These are phyloP conservation scores for Phataginus tetradactyla DNA, from an alignment of 2,797 vertebrate species.

Conservation along the genomic window DNA sequence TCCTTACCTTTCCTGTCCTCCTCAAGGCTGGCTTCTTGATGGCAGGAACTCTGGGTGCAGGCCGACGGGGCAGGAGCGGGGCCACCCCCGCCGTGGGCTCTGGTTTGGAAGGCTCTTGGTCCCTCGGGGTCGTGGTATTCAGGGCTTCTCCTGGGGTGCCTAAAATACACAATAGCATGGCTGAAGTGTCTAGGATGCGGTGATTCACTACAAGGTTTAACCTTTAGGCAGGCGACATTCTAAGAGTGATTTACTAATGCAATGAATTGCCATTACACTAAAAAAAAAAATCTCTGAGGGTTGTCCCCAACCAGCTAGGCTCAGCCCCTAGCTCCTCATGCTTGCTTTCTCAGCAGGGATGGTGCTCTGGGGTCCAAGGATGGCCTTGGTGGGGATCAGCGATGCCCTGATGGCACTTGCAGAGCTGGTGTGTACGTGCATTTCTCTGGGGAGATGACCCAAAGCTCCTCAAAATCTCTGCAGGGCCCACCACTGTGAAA, in stretches of 20 bases:
- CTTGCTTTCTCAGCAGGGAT: background rate
- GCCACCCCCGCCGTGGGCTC: constrained; percentile 60
- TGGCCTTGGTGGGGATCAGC: too few species aligned
- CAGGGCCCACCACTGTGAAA: background rate
- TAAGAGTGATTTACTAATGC: background rate
- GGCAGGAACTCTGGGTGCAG: constrained; percentile 86
- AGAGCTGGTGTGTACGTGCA: rapidly evolving
- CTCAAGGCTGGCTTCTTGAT: constrained; percentile 85
- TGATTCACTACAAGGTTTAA: rapidly evolving
- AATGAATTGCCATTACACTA: background rate
- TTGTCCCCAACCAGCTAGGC: background rate
- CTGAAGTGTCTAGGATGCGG: rapidly evolving
- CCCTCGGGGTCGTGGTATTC: constrained; percentile 67
- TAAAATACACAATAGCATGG: constrained; percentile 73
- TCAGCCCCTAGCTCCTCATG: background rate
- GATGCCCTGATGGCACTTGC: background rate
- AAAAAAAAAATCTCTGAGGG: background rate
- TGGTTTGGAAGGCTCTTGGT: constrained; percentile 68
- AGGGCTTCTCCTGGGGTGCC: constrained; percentile 81
- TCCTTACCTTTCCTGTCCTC: constrained; percentile 82
- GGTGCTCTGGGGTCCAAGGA: background rate
- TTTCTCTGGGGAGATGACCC: background rate
- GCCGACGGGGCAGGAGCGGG: constrained; percentile 84
- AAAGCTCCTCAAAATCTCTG: background rate
- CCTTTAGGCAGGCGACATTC: background rate